Base-by-base conservation (phyloP, 2,888 invertebrate species). In the Omphaloscelis lunosa region DNA sequence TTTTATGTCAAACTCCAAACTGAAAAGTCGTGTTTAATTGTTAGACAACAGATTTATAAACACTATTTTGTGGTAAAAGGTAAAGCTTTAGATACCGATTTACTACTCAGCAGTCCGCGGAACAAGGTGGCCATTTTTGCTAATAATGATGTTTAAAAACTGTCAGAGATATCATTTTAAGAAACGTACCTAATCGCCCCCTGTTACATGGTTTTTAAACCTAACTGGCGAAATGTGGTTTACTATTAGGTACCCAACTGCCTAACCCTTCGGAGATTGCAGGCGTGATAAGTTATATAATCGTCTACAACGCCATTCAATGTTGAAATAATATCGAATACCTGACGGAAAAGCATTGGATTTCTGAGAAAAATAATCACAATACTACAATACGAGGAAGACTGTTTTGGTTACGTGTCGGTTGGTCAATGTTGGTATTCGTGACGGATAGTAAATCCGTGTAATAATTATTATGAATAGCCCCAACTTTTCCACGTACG, bases 401-500 rank as follows among this genome's bases (percentile, higher is more conserved):
- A 62, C 4, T 17, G 2, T 56, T 63, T 63, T 11, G 9, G 34
- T 48, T 9, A 58, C 1, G 4, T 48, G 23, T 45, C 1, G 17
- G 39, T 0, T 23, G 27, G 17, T 27, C 15, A 45, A 29, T 56
- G 15, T 62, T 48, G 29, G 23, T 41, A 39, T 80, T 45, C 51
- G 6, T 23, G 51, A 29, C 7, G 51, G 27, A 45, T 65, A 58
- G 29, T 58, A 51, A 34, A 51, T 58, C 58, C 23, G 34, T 34
- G 51, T 80, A 53, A n/a, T 78, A 29, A 78, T 51, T 56, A 56
- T 41, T 48, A 63, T 41, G 39, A 72, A 63, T 48, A 39, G 53
- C 1, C 56, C 15, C 8, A 63, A 80, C 39, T 73, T 80, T 63
- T 63, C 5, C 34, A 45, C 27, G 23, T n/a, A n/a, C n/a, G n/a